phyloP scores from a whole-genome alignment of 2,113 vertebrate genomes.

The sheep (Ovis aries) region ARS-UI_Ramb_v3.0 NC_056072.1:30208501-30209000 shows the following conservation, averaged over 20 bases:
- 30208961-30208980: neutral
- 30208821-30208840: rapidly evolving
- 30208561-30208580: neutral
- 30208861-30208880: neutral
- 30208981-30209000: neutral
- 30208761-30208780: neutral
- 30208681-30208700: neutral
- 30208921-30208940: neutral
- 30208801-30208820: neutral
- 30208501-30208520: neutral
- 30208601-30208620: neutral
- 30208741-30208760: neutral
- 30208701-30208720: neutral
- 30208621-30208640: neutral
- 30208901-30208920: neutral
- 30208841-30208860: neutral
- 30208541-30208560: neutral
- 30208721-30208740: neutral
- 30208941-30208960: neutral
- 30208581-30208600: neutral
- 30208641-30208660: neutral
- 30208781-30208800: neutral
- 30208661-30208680: neutral
- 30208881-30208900: neutral
- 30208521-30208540: neutral